A percentile compares a stretch with the other conserved stretches of the same genome.
phyloP scores from a whole-genome alignment of 2,797 vertebrate species.

The Bucorvus abyssinicus region DNA sequence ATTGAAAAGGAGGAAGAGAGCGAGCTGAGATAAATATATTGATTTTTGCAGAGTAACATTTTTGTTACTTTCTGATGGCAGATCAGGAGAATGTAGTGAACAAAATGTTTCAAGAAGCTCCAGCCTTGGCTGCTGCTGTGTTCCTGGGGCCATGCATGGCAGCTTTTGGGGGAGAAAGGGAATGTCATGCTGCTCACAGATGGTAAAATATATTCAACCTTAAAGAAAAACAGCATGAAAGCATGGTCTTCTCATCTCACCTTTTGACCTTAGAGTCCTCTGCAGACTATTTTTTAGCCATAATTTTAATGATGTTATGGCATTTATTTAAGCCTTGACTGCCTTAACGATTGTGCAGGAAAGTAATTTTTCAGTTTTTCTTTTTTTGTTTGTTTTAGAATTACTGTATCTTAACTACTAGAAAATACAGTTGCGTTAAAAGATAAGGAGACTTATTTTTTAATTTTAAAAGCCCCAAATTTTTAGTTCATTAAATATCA shows the following conservation, averaged over 20 bases:
- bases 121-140: not conserved
- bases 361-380: not conserved
- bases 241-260: not conserved
- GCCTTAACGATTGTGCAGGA: not conserved
- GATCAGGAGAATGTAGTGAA: not conserved
- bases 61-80: not conserved
- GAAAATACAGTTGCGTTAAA: not conserved
- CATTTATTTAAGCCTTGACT: not conserved
- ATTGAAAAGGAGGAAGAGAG: not conserved
- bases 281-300: not conserved
- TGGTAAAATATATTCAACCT: not conserved
- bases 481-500: not conserved
- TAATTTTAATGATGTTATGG: not conserved
- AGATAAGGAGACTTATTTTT: not conserved
- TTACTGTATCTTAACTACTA: not conserved
- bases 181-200: not conserved
- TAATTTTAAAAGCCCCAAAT: not conserved
- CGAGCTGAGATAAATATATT: not conserved
- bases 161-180: not conserved
- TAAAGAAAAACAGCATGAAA: not conserved
- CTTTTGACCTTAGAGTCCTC: not conserved
- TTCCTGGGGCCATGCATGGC: not conserved
- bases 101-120: not conserved
- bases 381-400: not conserved
- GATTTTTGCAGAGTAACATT: not conserved